Percentiles rank a stretch among this genome's conserved stretches.
These are phyloP conservation scores for Diadegma fenestrale DNA, from an alignment of 2,888 invertebrate species.

Conservation along the genomic window DNA sequence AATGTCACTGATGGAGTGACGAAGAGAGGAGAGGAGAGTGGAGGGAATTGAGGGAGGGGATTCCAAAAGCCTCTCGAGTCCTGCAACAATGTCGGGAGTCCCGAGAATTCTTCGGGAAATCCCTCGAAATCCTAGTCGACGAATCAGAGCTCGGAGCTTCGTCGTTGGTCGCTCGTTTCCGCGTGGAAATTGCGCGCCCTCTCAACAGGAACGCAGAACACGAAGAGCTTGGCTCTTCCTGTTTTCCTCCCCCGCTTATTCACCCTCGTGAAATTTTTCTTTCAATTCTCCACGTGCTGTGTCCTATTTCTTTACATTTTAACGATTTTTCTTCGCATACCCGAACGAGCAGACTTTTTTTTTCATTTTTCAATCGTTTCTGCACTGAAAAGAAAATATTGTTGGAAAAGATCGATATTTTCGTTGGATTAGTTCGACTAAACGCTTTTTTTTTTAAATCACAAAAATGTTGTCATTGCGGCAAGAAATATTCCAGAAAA, in stretches of 20 bases:
- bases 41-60: background rate
- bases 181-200: conserved; percentile 79
- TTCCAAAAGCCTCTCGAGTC: conserved; percentile 11
- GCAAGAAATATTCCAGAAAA: no score
- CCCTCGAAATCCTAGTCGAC: background rate
- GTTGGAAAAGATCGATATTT: no score
- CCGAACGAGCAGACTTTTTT: background rate
- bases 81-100: conserved; percentile 48
- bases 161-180: conserved; percentile 48
- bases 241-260: conserved; percentile 33
- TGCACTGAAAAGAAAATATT: no score
- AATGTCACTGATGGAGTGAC: background rate
- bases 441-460: no score
- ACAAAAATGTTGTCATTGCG: no score
- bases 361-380: background rate
- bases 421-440: no score
- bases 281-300: background rate
- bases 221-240: conserved; percentile 70
- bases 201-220: conserved; percentile 80
- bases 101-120: conserved; percentile 58
- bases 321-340: background rate
- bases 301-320: background rate
- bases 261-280: background rate
- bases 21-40: background rate
- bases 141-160: conserved; percentile 31